phyloP scores from a whole-genome alignment of 2,797 vertebrate genomes.

The Margarornis squamiger region DNA sequence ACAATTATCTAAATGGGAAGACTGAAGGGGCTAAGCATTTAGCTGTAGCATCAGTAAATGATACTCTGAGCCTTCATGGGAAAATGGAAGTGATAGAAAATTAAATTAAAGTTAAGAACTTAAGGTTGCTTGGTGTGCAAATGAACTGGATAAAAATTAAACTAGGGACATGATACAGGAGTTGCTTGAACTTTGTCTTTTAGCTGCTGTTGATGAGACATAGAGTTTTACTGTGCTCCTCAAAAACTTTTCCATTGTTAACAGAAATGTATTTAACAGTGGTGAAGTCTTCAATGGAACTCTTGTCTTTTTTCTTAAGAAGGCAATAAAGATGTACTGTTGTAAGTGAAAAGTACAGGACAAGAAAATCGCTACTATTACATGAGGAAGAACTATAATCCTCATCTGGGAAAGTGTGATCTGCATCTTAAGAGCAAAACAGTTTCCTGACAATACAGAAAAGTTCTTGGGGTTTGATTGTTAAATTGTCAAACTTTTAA shows the following conservation, averaged over 20 bases:
- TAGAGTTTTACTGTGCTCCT: neutral
- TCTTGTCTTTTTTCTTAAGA: neutral
- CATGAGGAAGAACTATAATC: neutral
- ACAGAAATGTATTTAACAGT: neutral
- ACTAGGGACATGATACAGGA: neutral
- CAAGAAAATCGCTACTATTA: neutral
- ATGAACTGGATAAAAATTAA: neutral
- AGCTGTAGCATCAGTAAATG: neutral
- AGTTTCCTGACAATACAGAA: neutral
- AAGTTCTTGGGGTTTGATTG: neutral
- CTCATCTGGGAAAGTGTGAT: neutral
- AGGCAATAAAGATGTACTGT: neutral
- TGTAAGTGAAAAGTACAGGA: neutral
- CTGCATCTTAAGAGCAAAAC: neutral
- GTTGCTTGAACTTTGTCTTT: neutral
- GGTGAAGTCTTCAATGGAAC: neutral
- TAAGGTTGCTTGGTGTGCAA: neutral
- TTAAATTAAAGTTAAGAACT: neutral
- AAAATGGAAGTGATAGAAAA: neutral
- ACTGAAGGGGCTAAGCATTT: neutral
- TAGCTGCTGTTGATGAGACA: neutral
- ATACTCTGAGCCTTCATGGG: neutral
- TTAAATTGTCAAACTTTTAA: neutral
- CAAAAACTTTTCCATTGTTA: neutral
- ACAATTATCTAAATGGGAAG: neutral